Evolutionary conservation across 2,113 vertebrate genomes (phyloP).

Genomic region (Eretmochelys imbricata): DNA sequence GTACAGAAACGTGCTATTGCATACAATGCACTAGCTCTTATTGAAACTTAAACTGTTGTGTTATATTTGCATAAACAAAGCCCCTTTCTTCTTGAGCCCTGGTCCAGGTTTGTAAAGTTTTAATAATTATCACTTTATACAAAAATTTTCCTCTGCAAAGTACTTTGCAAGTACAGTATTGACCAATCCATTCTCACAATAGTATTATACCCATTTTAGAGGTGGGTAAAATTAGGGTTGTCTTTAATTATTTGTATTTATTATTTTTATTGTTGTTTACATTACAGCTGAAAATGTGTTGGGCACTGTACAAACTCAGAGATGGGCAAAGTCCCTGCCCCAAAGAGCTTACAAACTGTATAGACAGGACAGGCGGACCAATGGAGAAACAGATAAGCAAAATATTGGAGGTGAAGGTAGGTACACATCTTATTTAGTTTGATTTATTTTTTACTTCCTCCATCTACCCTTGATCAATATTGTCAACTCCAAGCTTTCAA

Average conservation of each 20-base stretch:
- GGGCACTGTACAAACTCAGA: background rate
- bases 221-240: constrained; percentile 32
- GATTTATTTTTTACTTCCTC: background rate
- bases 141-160: background rate
- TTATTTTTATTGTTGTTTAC: constrained; percentile 1
- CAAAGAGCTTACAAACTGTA: background rate
- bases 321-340: background rate
- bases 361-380: background rate
- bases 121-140: constrained; percentile 39
- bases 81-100: background rate
- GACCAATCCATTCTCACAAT: constrained; percentile 5
- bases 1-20: background rate
- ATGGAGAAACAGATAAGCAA: background rate
- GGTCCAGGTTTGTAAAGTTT: background rate
- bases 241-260: background rate
- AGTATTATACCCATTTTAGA: constrained; percentile 40
- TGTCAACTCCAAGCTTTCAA: background rate
- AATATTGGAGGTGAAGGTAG: background rate
- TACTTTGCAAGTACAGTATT: background rate
- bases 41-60: background rate
- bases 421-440: background rate
- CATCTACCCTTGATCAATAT: background rate
- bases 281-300: background rate
- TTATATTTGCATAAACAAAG: background rate
- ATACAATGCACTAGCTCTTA: background rate